Conservation (phyloP, 2,113 vertebrate species). For the Isichthys henryi region DNA sequence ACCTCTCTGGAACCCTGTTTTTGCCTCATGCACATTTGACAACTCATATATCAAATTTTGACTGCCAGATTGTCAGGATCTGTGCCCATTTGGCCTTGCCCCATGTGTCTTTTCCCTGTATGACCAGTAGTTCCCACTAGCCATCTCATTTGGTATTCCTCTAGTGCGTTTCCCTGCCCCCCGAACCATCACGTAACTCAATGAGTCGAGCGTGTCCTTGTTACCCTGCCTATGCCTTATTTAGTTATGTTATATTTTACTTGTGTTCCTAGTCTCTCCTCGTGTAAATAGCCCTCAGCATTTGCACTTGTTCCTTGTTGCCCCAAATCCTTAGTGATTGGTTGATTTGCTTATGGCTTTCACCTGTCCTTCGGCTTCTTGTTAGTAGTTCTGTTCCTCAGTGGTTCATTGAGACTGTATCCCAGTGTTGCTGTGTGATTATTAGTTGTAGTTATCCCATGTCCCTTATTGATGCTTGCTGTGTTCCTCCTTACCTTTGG, state of each 20-base stretch:
- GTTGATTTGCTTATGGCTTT: background rate
- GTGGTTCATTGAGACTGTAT: background rate
- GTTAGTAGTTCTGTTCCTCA: background rate
- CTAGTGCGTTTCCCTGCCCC: background rate
- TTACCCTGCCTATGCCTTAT: background rate
- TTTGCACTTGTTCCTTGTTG: background rate
- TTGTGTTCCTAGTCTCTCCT: background rate
- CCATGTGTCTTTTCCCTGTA: background rate
- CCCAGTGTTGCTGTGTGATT: background rate
- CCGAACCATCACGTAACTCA: background rate
- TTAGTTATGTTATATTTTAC: background rate
- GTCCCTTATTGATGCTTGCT: background rate
- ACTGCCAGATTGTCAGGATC: background rate
- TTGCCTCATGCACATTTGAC: background rate
- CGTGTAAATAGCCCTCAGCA: background rate
- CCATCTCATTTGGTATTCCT: background rate
- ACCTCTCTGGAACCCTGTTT: background rate
- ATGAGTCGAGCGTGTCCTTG: background rate
- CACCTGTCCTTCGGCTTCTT: background rate
- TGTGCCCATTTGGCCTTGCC: background rate
- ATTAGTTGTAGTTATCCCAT: background rate
- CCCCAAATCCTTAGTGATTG: background rate
- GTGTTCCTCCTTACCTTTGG: background rate
- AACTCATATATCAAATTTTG: background rate
- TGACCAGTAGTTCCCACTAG: too few relatives aligned